Conservation (phyloP, 2,113 vertebrate species). For the Eurypyga helias region DNA sequence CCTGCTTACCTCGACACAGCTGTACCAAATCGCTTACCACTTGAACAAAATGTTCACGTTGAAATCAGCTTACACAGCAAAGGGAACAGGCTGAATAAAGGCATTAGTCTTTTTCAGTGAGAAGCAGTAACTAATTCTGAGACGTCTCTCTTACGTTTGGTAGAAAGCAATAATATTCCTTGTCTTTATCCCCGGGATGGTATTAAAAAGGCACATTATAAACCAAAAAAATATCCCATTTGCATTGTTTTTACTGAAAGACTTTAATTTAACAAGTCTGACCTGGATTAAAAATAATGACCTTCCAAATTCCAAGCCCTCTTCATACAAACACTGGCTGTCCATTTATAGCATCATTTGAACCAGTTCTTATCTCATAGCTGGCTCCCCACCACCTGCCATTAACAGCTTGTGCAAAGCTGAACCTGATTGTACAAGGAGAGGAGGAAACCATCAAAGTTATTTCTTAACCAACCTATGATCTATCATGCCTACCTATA, state of each 20-base stretch:
- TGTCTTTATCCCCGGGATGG: background rate
- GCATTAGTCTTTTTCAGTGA: background rate
- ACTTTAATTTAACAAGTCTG: background rate
- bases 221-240: background rate
- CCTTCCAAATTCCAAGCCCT: background rate
- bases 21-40: background rate
- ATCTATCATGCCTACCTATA: background rate
- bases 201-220: background rate
- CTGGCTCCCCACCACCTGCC: background rate
- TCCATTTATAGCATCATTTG: background rate
- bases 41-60: background rate
- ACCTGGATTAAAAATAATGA: constrained; percentile 6
- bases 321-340: background rate
- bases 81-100: background rate
- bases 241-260: background rate
- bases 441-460: background rate
- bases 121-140: background rate
- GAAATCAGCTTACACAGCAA: background rate
- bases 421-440: background rate
- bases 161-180: background rate
- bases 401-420: background rate
- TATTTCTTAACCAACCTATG: background rate
- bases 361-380: background rate
- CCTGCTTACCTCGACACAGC: background rate
- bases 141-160: fast-evolving